These are phyloP conservation scores for Catagonus wagneri DNA, from an alignment of 2,113 vertebrate genomes.

Conservation along the genomic window DNA sequence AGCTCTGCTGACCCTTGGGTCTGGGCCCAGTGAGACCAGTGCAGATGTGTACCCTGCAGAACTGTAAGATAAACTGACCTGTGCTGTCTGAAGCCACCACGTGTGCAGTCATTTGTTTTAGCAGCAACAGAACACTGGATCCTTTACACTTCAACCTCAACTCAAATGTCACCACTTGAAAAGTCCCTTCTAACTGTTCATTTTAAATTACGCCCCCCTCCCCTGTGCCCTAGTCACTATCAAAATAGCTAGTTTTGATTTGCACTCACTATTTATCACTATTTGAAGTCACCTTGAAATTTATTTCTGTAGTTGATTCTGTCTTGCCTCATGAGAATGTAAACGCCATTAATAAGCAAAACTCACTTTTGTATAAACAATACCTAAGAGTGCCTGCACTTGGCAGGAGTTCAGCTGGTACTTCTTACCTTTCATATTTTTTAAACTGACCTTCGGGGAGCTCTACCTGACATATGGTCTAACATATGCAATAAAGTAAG, in stretches of 20 bases:
- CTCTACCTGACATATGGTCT: neutral
- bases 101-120: neutral
- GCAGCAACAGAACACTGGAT: neutral
- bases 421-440: neutral
- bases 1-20: neutral
- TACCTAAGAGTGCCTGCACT: neutral
- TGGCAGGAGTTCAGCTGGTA: neutral
- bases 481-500: neutral
- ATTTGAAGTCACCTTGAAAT: neutral
- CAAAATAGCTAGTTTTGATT: neutral
- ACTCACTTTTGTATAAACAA: neutral
- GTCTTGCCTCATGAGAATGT: neutral
- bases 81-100: neutral
- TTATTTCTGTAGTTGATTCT: neutral
- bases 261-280: neutral
- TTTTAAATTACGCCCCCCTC: neutral
- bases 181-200: neutral
- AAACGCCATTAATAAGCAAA: neutral
- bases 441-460: neutral
- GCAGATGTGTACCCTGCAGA: neutral
- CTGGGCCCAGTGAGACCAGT: neutral
- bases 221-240: neutral
- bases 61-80: neutral
- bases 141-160: neutral
- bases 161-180: neutral